These are phyloP conservation scores for Hippocampus barbouri DNA, from an alignment of 2,113 vertebrate genomes.

Conservation along the genomic window DNA sequence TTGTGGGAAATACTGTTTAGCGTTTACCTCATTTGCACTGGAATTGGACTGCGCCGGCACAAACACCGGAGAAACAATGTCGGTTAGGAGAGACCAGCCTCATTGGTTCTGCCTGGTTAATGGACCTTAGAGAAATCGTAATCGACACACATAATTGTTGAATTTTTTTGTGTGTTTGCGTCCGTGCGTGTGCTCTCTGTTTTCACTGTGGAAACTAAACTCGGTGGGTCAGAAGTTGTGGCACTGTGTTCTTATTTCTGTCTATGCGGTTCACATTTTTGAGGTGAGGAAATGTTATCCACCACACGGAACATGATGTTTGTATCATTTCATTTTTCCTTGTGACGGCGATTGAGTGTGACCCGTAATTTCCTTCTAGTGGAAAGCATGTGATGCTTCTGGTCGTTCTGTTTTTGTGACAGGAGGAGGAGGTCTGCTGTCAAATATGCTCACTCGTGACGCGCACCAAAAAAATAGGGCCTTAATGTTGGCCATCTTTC, in stretches of 20 bases:
- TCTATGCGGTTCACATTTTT: conserved; percentile 40
- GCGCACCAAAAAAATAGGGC: not conserved
- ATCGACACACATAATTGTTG: conserved; percentile 33
- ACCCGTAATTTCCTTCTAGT: conserved; percentile 29
- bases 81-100: conserved; percentile 18
- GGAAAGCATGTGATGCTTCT: conserved; percentile 25
- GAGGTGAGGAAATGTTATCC: conserved; percentile 35
- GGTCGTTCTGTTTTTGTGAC: conserved; percentile 17
- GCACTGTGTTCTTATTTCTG: conserved; percentile 37
- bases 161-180: conserved; percentile 18
- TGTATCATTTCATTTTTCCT: conserved; percentile 43
- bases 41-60: not conserved
- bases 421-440: conserved; percentile 21
- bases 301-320: conserved; percentile 53
- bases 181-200: not conserved
- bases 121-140: conserved; percentile 29
- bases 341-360: conserved; percentile 31
- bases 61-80: conserved; percentile 6
- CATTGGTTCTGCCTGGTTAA: conserved; percentile 34
- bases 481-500: conserved; percentile 9
- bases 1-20: not conserved
- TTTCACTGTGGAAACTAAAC: conserved; percentile 10
- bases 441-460: conserved; percentile 45
- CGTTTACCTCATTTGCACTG: conserved; percentile 12
- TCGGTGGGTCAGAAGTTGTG: conserved; percentile 23